A percentile compares a stretch with the other conserved stretches of the same genome.
Evolutionary conservation across 2,113 vertebrate genomes (phyloP).

Genomic region (Fulica atra): DNA sequence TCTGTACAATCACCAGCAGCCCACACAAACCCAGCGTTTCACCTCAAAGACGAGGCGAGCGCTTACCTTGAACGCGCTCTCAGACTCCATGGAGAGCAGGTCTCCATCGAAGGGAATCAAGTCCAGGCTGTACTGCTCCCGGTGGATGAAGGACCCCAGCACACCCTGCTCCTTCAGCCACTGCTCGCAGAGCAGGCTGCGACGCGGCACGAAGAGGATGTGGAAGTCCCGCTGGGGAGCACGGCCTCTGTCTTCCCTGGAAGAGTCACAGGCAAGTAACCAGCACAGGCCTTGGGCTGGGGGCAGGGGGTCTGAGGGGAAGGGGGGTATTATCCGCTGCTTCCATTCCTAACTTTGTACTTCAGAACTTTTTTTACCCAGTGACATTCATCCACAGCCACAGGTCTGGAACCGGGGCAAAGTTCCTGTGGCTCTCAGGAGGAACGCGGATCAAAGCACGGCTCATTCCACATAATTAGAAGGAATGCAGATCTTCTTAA

Average conservation of each 20-base stretch:
- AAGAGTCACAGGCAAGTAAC: not conserved
- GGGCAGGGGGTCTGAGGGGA: not conserved
- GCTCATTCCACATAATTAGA: fast-evolving
- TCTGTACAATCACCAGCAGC: not conserved
- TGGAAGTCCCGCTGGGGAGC: conserved; percentile 88
- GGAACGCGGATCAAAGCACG: fast-evolving
- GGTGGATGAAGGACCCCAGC: conserved; percentile 88
- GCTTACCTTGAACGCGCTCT: conserved; percentile 90
- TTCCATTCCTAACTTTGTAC: fast-evolving
- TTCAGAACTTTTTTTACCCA: not conserved
- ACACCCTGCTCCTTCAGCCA: conserved; percentile 92
- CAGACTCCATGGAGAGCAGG: conserved; percentile 96
- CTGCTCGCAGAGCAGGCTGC: conserved; percentile 94
- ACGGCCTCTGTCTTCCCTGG: conserved; percentile 89
- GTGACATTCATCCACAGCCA: fast-evolving
- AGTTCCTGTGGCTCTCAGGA: not conserved
- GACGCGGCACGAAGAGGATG: conserved; percentile 93
- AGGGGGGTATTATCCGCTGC: fast-evolving
- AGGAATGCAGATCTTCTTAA: fast-evolving
- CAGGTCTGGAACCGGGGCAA: not conserved
- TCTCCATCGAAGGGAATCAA: conserved; percentile 95
- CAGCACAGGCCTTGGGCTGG: not conserved
- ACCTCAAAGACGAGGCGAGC: fast-evolving
- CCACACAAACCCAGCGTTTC: fast-evolving
- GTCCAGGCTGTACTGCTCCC: conserved; percentile 94